These are phyloP conservation scores for Orthosia gothica DNA, from an alignment of 2,888 invertebrate genomes.

Conservation along the genomic window DNA sequence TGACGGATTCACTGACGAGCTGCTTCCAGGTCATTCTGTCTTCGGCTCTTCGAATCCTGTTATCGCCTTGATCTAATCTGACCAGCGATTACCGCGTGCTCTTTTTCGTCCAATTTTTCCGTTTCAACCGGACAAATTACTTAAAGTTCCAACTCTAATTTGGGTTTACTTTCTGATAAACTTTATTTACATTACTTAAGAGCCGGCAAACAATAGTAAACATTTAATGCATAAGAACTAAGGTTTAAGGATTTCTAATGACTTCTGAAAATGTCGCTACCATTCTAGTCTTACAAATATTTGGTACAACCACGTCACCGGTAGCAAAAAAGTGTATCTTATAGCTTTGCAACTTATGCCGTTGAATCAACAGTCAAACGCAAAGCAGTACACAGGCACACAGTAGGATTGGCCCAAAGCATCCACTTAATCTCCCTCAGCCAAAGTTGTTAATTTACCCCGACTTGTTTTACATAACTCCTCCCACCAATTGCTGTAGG, in stretches of 20 bases:
- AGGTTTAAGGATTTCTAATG: not conserved
- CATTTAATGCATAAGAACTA: not conserved
- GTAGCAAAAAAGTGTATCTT: conserved; percentile 30
- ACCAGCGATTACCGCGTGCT: too few relatives aligned
- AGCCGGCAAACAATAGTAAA: not conserved
- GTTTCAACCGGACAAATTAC: not conserved
- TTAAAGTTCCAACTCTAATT: not conserved
- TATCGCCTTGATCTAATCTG: too few relatives aligned
- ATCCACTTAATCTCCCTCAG: conserved; percentile 53
- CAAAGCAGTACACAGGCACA: conserved; percentile 32
- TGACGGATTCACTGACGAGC: too few relatives aligned
- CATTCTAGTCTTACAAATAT: not conserved
- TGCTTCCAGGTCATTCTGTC: too few relatives aligned
- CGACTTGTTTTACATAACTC: conserved; percentile 66
- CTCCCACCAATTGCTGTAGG: conserved; percentile 57
- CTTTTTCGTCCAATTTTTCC: too few relatives aligned
- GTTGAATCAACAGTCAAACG: conserved; percentile 48
- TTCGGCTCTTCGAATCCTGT: too few relatives aligned
- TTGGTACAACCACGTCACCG: not conserved
- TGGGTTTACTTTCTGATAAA: not conserved
- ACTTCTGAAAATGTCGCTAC: not conserved
- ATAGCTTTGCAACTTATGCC: conserved; percentile 27
- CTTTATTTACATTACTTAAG: not conserved
- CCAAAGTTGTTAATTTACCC: conserved; percentile 66
- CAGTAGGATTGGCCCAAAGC: conserved; percentile 44